phyloP scores from a whole-genome alignment of 1,140 invertebrate genomes.

The Tetranychus urticae region DNA sequence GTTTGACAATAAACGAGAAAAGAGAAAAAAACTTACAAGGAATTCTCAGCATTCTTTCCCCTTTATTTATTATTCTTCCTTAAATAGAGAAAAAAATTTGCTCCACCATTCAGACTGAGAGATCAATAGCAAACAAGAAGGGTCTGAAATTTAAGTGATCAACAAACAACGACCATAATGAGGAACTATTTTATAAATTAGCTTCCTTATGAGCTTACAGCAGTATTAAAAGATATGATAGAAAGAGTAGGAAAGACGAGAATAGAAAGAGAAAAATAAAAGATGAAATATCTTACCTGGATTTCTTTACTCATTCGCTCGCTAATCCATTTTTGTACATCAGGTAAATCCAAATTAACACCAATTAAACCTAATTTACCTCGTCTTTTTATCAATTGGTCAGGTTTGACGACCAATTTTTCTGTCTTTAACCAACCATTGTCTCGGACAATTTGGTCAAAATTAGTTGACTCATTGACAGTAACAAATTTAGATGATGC shows the following conservation, averaged over 20 bases:
- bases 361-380: conserved; percentile 93
- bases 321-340: conserved; percentile 63
- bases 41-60: not conserved
- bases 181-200: not conserved
- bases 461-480: conserved; percentile 51
- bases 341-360: conserved; percentile 55
- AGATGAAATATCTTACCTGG: conserved; percentile 24
- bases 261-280: too few relatives aligned
- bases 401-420: conserved; percentile 85
- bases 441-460: conserved; percentile 39
- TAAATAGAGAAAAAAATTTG: not conserved
- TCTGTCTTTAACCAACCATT: conserved; percentile 68
- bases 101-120: too few relatives aligned
- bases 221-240: too few relatives aligned
- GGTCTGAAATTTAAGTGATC: too few relatives aligned
- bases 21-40: not conserved
- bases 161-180: not conserved
- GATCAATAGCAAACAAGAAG: not conserved
- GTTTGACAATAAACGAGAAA: too few relatives aligned
- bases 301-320: conserved; percentile 67
- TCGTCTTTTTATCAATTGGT: conserved; percentile 91
- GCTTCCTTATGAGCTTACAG: too few relatives aligned
- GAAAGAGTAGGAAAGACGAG: too few relatives aligned
- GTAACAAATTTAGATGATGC: conserved; percentile 54
- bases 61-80: not conserved